Conservation (phyloP, 2,888 invertebrate species). For the Aspidapion aeneum region DNA sequence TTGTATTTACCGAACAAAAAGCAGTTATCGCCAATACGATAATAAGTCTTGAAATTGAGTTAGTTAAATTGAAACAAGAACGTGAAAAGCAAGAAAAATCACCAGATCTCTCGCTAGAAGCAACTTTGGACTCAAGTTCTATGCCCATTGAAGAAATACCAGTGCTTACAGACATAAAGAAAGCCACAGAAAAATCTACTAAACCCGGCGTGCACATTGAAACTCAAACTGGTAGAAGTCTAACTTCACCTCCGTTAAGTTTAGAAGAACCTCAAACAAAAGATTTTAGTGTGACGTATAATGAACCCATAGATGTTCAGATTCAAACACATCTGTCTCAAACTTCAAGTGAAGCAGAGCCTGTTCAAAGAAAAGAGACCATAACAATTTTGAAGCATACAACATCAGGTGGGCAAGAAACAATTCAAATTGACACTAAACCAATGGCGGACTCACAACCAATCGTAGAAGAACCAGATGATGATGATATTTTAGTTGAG, state of each 20-base stretch:
- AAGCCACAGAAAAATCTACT: slow-evolving; percentile 22
- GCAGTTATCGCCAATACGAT: slow-evolving; percentile 55
- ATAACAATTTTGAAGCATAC: slow-evolving; percentile 61
- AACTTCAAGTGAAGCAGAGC: slow-evolving; percentile 43
- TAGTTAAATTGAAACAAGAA: slow-evolving; percentile 42
- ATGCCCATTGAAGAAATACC: slow-evolving; percentile 67
- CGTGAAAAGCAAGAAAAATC: slow-evolving; percentile 32
- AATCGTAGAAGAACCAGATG: slow-evolving; percentile 55
- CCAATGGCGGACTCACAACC: slow-evolving; percentile 51
- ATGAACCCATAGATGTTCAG: slow-evolving; percentile 56
- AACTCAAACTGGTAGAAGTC: slow-evolving; percentile 66
- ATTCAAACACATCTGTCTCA: slow-evolving; percentile 51
- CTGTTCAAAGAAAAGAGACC: slow-evolving; percentile 52
- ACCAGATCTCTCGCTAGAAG: slow-evolving; percentile 53
- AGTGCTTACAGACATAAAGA: slow-evolving; percentile 33
- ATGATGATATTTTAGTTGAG: slow-evolving; percentile 60
- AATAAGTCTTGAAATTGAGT: slow-evolving; percentile 53
- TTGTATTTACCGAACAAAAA: slow-evolving; percentile 59
- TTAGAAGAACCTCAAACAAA: slow-evolving; percentile 45
- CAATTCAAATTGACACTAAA: slow-evolving; percentile 67
- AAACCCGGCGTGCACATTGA: slow-evolving; percentile 50
- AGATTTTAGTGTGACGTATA: slow-evolving; percentile 54
- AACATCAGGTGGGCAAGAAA: slow-evolving; percentile 62
- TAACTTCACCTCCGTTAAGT: slow-evolving; percentile 45
- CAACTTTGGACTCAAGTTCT: slow-evolving; percentile 64